Base-by-base conservation (phyloP, 2,888 invertebrate genomes). In the Heteromurus nitidus region DNA sequence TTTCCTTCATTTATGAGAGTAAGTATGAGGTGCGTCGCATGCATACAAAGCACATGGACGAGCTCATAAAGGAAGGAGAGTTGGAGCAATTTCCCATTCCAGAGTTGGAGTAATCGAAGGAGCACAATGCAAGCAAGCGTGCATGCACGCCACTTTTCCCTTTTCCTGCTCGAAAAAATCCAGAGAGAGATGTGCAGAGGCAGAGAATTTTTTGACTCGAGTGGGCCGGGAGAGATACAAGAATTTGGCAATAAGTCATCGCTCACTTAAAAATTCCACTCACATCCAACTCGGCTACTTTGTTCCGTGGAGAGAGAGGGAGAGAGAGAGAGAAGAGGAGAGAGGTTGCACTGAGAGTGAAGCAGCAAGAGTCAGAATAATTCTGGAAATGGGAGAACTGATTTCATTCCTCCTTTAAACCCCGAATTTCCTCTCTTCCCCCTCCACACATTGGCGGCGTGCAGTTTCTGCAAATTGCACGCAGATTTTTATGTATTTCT, bases 171-270 rank as follows among this genome's bases (percentile, higher is more conserved):
- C n/a, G n/a, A n/a, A 65, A 44, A 44, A 65, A n/a, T 26, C 62
- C 9, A 18, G 18, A 13, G 36, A 36, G 36, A 36, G n/a, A 50
- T 16, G 50, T 11, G 50, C 5, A 7, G 13, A 11, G n/a, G 62
- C 22, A 65, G 42, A 44, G 28, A 77, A n/a, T n/a, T n/a, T n/a
- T n/a, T n/a, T n/a, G n/a, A n/a, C n/a, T n/a, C n/a, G n/a, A n/a
- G n/a, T n/a, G n/a, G n/a, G n/a, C n/a, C n/a, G n/a, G 47, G 28
- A 60, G 16, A 58, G 30, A 72, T 53, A n/a, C 74, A 65, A 67
- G 44, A 68, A 70, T 20, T 82, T 82, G 76, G 82, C 82, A 82
- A 82, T 82, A 82, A 76, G 75, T 82, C 76, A 82, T 82, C 72
- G 18, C 30, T 67, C 47, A 44, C 64, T 81, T 81, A 70, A 58